Base-by-base conservation (phyloP, 2,888 invertebrate species). In the Tachina fera region DNA sequence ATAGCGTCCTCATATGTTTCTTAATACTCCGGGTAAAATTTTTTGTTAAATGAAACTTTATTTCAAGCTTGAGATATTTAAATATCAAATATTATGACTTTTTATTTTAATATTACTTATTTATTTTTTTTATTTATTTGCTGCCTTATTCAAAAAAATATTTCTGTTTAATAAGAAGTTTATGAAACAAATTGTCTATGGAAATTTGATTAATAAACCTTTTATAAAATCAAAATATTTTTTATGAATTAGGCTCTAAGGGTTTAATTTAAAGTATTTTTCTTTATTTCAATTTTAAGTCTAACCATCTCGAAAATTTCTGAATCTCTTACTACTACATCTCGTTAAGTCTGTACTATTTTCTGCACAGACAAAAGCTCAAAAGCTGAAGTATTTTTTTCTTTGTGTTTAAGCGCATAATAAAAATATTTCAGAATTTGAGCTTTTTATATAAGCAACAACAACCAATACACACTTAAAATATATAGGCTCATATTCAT, bases 281-380 rank as follows among this genome's bases (percentile, higher is more conserved):
- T 53, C 63, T 45, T 16, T 4, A 14, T 68, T 71, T 76, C 10
- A 9, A 16, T 47, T 31, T 74, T 60, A 19, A 72, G 49, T 83
- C 67, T 78, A 83, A 68, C 83, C 83, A 83, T 83, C 77, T 51
- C 67, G 83, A 83, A 83, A 82, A 83, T 83, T 83, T 83, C 83
- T 83, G 65, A 83, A 83, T 83, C 83, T 83, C 83, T 83, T 83
- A 71, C 63, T 83, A 76, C 83, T 72, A n/a, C 83, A 83, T 83
- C 83, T 72, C 83, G 72, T 68, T 60, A 68, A 45, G 67, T 72
- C 72, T 81, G 60, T 75, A 61, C 81, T 39, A 58, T n/a, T 45
- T 75, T 39, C n/a, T 47, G 74, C 68, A 75, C 45, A 65, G 68
- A 47, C 74, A 39, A 13, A 16, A 41, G 13, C 68, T 78, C 83